Base-by-base conservation (phyloP, 2,797 vertebrate genomes). In the Bovichtus variegatus region DNA sequence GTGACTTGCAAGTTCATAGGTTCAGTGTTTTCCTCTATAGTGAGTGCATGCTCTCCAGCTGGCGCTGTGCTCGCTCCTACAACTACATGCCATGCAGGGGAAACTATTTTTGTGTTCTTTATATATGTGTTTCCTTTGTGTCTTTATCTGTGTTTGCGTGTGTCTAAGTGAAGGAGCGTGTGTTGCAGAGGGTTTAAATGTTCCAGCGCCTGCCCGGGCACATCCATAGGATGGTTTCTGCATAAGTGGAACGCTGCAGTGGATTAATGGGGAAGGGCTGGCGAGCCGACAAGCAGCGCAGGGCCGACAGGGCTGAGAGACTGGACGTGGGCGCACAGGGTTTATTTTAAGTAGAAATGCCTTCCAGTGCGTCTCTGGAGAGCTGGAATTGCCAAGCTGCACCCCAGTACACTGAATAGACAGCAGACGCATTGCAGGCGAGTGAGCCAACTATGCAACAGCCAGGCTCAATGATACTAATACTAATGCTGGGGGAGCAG, bases 341-440 rank as follows among this genome's bases (percentile, higher is more conserved):
- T 94, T 94, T 94, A 94, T 94, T 94, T 94, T 94, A 90, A 93
- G 91, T 92, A 88, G 86, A 92, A 93, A 94, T 93, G 92, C 91
- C 91, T 94, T 94, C 89, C 91, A 92, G 92, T 89, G 87, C n/a
- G 68, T 92, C 93, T 93, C 90, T 72, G 87, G 92, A 92, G 92
- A 92, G 80, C 81, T 78, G 79, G 87, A 81, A 85, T 87, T 91
- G 92, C 91, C 91, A 88, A 81, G 89, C 92, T 89, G 87, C 88
- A 82, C 89, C 86, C 87, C 85, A 83, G 88, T 77, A 81, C 76
- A 66, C 88, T 84, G 87, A 91, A 89, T 78, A 93, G 87, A 91
- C 90, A 78, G 90, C 89, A 87, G 91, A 88, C 89, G 89, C 93
- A 93, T 91, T 93, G 90, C 92, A 91, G 90, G 84, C 81, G 60